A percentile compares a stretch with the other conserved stretches of the same genome.
Evolutionary conservation across 2,113 vertebrate species (phyloP).

Genomic region (Neomonachus schauinslandi): DNA sequence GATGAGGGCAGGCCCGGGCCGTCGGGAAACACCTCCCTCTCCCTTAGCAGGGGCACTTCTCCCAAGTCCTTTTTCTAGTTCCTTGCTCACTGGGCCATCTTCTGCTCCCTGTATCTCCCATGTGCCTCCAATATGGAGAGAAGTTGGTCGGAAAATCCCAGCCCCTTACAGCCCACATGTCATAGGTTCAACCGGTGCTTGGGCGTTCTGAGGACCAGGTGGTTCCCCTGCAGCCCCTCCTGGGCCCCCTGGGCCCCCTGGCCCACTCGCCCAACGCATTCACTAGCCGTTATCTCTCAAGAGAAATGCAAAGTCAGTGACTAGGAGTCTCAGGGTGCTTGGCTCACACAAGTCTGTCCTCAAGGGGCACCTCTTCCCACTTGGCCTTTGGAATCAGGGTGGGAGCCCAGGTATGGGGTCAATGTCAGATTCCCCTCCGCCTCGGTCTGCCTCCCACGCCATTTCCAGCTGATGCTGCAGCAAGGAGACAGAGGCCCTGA

Average conservation of each 20-base stretch:
- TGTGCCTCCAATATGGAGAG: rapidly evolving
- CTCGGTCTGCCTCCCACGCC: neutral
- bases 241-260: neutral
- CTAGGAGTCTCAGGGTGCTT: neutral
- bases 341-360: neutral
- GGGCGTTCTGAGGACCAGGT: rapidly evolving
- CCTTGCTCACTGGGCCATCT: neutral
- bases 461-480: rapidly evolving
- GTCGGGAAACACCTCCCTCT: neutral
- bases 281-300: neutral
- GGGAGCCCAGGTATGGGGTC: neutral
- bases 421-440: neutral
- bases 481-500: neutral
- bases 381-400: neutral
- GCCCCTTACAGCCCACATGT: neutral
- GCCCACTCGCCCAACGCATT: neutral
- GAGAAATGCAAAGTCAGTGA: neutral
- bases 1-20: rapidly evolving
- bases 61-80: neutral
- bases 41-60: rapidly evolving
- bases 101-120: no score
- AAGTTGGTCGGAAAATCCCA: neutral
- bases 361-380: no score
- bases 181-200: no score
- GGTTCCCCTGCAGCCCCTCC: neutral